These are phyloP conservation scores for Galeopsomyia nigrocyanea DNA, from an alignment of 2,888 invertebrate genomes.

Conservation along the genomic window DNA sequence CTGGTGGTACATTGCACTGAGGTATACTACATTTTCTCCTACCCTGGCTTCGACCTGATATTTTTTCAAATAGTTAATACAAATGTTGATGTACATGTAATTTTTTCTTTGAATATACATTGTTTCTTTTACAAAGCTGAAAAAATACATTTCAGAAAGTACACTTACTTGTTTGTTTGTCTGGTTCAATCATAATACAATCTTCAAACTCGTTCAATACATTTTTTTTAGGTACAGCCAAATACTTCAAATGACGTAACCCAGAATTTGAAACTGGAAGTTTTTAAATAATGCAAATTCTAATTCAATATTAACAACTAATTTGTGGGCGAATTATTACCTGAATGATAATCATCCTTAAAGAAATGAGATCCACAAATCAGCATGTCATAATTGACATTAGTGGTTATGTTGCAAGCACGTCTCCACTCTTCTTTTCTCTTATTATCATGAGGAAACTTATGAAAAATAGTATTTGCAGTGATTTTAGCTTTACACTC, in stretches of 20 bases:
- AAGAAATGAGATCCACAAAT: slow-evolving; percentile 21
- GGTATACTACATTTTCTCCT: slow-evolving; percentile 22
- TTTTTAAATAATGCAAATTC: background rate
- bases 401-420: slow-evolving; percentile 23
- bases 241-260: background rate
- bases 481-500: background rate
- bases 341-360: slow-evolving; percentile 11
- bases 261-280: background rate
- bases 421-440: slow-evolving; percentile 13
- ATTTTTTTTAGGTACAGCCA: slow-evolving; percentile 6
- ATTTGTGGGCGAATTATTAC: background rate
- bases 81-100: no score
- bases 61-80: no score
- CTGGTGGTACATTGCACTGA: slow-evolving; percentile 2
- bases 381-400: background rate
- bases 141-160: background rate
- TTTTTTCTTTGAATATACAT: no score
- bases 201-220: slow-evolving; percentile 4
- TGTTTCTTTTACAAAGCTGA: no score
- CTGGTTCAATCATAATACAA: background rate
- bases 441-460: slow-evolving; percentile 16
- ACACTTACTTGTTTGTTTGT: background rate
- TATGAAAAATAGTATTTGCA: background rate
- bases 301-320: background rate
- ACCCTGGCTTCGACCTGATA: background rate